phyloP scores from a whole-genome alignment of 2,797 vertebrate species.

The Hyperoplus lanceolatus region DNA sequence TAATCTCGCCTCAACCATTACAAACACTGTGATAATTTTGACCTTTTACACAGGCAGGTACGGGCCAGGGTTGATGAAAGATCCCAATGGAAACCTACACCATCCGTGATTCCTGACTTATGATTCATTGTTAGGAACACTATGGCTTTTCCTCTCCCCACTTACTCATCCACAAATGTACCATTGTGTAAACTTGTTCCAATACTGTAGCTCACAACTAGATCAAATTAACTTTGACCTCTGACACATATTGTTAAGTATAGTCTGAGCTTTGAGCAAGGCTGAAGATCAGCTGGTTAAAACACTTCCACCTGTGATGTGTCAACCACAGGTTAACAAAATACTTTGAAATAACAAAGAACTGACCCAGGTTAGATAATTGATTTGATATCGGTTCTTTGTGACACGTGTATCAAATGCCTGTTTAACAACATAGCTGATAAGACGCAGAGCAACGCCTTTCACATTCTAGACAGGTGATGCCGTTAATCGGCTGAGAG shows the following conservation, averaged over 20 bases:
- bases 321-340: no score
- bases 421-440: slow-evolving; percentile 32
- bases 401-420: not conserved
- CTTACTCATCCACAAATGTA: not conserved
- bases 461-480: slow-evolving; percentile 52
- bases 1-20: slow-evolving; percentile 14
- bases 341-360: not conserved
- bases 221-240: slow-evolving; percentile 7
- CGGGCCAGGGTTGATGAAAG: not conserved
- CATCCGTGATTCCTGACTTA: slow-evolving; percentile 36
- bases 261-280: not conserved
- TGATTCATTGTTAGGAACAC: slow-evolving; percentile 35
- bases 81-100: slow-evolving; percentile 35
- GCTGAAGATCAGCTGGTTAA: not conserved
- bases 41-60: slow-evolving; percentile 5
- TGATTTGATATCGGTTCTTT: not conserved
- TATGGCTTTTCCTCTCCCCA: not conserved
- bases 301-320: not conserved
- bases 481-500: slow-evolving; percentile 37
- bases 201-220: not conserved
- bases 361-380: not conserved
- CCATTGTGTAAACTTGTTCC: not conserved
- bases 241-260: not conserved
- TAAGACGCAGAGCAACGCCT: slow-evolving; percentile 11
- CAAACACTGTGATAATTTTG: not conserved